Percentiles rank a stretch among this genome's conserved stretches.
These are phyloP conservation scores for Hippocampus guttulatus DNA, from an alignment of 2,113 vertebrate genomes.

Conservation along the genomic window DNA sequence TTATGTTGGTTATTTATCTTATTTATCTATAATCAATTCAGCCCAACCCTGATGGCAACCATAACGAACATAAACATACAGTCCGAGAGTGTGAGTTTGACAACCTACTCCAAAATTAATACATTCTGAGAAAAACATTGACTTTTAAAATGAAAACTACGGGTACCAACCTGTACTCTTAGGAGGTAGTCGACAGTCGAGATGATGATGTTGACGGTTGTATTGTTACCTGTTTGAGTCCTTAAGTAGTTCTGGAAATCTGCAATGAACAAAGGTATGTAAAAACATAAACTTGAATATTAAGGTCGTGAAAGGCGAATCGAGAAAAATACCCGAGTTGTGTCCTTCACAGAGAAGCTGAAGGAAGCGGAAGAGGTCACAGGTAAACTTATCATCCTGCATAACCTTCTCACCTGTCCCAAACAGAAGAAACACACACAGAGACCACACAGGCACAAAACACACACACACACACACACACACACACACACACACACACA, in stretches of 20 bases:
- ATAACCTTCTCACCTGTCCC: constrained; percentile 92
- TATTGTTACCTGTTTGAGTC: constrained; percentile 97
- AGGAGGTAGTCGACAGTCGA: constrained; percentile 96
- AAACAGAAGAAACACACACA: constrained; percentile 41
- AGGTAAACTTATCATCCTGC: constrained; percentile 93
- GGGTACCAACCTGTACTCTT: constrained; percentile 82
- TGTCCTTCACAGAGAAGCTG: constrained; percentile 95
- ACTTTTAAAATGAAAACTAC: not conserved
- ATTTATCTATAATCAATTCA: no score
- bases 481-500: constrained; percentile 19
- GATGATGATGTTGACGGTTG: constrained; percentile 95
- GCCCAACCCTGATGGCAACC: not conserved
- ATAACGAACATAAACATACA: not conserved
- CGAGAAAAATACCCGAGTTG: constrained; percentile 82
- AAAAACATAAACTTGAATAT: not conserved
- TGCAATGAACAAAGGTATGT: constrained; percentile 42
- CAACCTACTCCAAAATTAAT: not conserved
- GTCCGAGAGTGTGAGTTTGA: no score
- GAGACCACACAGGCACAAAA: not conserved
- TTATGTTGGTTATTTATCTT: no score
- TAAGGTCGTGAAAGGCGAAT: no score
- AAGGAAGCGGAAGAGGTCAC: constrained; percentile 96
- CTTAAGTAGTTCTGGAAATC: constrained; percentile 97
- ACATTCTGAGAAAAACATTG: not conserved
- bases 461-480: not conserved